Base-by-base conservation (phyloP, 2,888 invertebrate species). In the Deroplatys truncata region DNA sequence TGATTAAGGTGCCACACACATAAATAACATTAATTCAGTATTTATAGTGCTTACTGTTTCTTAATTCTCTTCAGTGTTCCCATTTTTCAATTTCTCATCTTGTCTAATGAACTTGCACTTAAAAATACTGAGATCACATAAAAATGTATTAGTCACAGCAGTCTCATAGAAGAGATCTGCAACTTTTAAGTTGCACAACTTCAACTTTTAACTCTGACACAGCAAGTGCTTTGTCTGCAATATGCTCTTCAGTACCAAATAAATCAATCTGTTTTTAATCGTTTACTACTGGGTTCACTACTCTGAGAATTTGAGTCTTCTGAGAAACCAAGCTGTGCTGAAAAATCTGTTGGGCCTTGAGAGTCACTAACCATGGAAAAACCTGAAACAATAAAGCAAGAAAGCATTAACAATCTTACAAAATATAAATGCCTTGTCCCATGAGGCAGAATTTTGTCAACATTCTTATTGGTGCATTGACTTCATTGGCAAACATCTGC, bases 251-350 rank as follows among this genome's bases (percentile, higher is more conserved):
- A 72, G 56, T 9, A 72, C 25, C 56, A 72, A 56, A 86, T 7
- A 25, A 88, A 82, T 89, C 87, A 90, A 82, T 97, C 97, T 92
- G 96, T 96, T 95, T 97, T 97, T 94, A 97, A 94, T 93, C 97
- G 95, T 93, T 98, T 98, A 20, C 97, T 96, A 88, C 93, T 93
- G 89, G 96, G 96, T 92, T 97, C 97, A 92, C 97, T 97, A 92
- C 97, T 97, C 93, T 98, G 97, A 0, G 98, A 98, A 94, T 98
- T 98, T 20, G 98, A 98, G 93, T 98, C 98, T 93, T 98, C 98
- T 0, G 98, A 98, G 93, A 98, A 98, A 91, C 97, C 97, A 95
- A 97, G 95, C 92, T 97, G 96, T 29, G 96, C 95, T n/a, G 97
- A 97, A 92, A 97, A 97, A 91, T 98, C 98, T 49, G 97, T 97